phyloP scores from a whole-genome alignment of 1,140 invertebrate genomes.

The Sycophaga agraensis region DNA sequence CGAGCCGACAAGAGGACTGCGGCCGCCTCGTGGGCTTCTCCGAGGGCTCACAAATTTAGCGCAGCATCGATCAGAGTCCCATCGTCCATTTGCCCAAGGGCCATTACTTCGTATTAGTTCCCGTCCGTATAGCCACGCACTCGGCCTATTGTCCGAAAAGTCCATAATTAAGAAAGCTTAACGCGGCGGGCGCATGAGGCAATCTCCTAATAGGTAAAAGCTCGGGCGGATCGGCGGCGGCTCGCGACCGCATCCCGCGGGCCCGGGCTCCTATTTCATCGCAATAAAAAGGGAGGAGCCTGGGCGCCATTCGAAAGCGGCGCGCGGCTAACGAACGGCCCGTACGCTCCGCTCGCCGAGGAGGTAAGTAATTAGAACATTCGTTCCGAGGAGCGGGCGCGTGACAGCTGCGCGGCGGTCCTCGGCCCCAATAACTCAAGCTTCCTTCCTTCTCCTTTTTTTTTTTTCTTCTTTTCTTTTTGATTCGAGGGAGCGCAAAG shows the following conservation, averaged over 20 bases:
- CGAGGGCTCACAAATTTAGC: too few species aligned
- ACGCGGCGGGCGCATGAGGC: background rate
- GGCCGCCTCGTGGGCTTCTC: too few species aligned
- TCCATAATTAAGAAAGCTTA: slow-evolving; percentile 5
- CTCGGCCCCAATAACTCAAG: slow-evolving; percentile 13
- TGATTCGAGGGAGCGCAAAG: background rate
- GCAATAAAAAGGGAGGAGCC: slow-evolving; percentile 21
- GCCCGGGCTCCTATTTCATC: slow-evolving; percentile 14
- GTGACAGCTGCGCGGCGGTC: slow-evolving; percentile 19
- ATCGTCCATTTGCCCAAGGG: background rate
- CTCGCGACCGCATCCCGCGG: background rate
- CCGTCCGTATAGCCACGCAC: background rate
- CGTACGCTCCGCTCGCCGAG: background rate
- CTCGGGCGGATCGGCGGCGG: background rate
- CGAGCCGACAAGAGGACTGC: too few species aligned
- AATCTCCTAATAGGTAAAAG: slow-evolving; percentile 22
- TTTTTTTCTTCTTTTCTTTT: too few species aligned
- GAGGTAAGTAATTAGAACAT: slow-evolving; percentile 39
- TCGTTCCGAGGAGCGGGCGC: slow-evolving; percentile 22
- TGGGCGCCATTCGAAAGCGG: too few species aligned
- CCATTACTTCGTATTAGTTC: slow-evolving; percentile 12
- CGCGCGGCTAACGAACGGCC: background rate
- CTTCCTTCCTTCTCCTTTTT: background rate
- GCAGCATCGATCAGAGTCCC: background rate
- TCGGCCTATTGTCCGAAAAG: slow-evolving; percentile 14